phyloP scores from a whole-genome alignment of 2,797 vertebrate species.

The Buphagus erythrorhynchus region DNA sequence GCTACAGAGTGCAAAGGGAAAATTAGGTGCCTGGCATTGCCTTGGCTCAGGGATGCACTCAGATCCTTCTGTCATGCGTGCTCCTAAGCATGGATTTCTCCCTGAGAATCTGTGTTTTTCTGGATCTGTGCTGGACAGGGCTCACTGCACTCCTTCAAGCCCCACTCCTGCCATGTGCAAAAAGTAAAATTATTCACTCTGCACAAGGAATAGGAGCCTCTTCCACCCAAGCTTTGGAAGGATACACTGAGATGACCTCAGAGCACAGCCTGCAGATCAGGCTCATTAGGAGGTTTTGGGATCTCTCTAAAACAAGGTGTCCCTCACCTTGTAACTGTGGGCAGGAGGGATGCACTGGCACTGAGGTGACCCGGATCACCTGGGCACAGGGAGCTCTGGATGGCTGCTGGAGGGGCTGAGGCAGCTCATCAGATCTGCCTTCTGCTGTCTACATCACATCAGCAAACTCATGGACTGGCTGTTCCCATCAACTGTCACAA shows the following conservation, averaged over 20 bases:
- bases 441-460: neutral
- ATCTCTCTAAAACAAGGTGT: neutral
- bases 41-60: neutral
- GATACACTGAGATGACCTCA: neutral
- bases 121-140: neutral
- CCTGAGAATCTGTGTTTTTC: neutral
- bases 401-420: neutral
- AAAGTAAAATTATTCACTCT: neutral
- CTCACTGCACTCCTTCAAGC: neutral
- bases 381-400: neutral
- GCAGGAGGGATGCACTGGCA: neutral
- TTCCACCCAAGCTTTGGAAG: neutral
- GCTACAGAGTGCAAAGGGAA: neutral
- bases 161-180: neutral
- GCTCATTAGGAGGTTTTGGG: rapidly evolving
- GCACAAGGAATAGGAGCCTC: neutral
- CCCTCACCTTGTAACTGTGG: neutral
- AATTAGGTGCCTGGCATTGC: neutral
- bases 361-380: neutral
- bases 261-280: neutral
- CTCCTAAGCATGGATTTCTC: neutral
- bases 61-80: rapidly evolving
- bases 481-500: neutral
- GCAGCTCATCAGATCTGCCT: neutral
- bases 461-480: neutral